Evolutionary conservation across 2,888 invertebrate genomes (phyloP).

Genomic region (Acronicta aceris): DNA sequence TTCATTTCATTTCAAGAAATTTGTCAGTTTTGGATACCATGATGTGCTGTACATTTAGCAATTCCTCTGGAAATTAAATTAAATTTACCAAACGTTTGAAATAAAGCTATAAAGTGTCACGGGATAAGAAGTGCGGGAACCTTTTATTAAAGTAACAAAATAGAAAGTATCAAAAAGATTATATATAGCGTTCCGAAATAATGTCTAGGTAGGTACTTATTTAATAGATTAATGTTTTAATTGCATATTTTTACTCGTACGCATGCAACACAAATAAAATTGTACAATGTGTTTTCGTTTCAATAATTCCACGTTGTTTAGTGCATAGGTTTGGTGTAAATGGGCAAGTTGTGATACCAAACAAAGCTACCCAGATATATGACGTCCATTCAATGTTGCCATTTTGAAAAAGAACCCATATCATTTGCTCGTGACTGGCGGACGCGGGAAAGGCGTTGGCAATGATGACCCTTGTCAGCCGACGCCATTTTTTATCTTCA

Average conservation of each 20-base stretch:
- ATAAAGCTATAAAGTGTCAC: no score
- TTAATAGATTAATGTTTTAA: no score
- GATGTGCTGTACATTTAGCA: no score
- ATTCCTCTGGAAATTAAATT: no score
- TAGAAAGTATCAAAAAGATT: no score
- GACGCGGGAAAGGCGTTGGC: slow-evolving; percentile 66
- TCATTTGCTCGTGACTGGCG: slow-evolving; percentile 68
- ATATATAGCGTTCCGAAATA: no score
- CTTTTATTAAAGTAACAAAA: no score
- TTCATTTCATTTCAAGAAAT: no score
- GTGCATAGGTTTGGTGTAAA: no score
- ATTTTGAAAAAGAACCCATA: slow-evolving; percentile 66
- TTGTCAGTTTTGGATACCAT: no score
- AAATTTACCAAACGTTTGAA: no score
- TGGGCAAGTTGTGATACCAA: slow-evolving; percentile 22
- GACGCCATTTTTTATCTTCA: slow-evolving; percentile 36
- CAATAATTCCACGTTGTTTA: slow-evolving; percentile 36
- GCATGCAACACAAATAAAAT: slow-evolving; percentile 31
- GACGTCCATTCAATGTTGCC: slow-evolving; percentile 48
- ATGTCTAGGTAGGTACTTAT: background rate
- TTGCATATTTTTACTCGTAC: background rate
- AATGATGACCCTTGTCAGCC: slow-evolving; percentile 71
- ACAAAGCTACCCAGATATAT: slow-evolving; percentile 46
- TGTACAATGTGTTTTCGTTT: slow-evolving; percentile 32
- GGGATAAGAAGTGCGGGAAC: no score